A percentile compares a stretch with the other conserved stretches of the same genome.
Evolutionary conservation across 2,113 vertebrate species (phyloP).

Genomic region (Oophaga pumilio): DNA sequence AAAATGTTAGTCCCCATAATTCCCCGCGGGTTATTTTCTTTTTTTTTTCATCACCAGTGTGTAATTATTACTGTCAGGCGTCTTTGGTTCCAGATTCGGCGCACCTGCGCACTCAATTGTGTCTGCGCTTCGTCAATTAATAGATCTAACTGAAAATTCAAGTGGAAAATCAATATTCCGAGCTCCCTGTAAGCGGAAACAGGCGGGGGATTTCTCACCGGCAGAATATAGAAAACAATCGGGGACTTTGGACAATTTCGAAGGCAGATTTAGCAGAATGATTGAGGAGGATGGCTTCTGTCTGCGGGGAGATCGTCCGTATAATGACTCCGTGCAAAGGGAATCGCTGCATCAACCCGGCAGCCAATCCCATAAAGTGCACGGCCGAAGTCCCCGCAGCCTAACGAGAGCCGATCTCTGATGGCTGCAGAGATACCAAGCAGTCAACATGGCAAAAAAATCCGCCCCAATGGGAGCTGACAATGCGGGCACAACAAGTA

Average conservation of each 20-base stretch:
- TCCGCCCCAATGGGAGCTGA: background rate
- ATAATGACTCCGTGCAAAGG: background rate
- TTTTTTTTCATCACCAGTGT: background rate
- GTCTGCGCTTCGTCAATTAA: conserved; percentile 20
- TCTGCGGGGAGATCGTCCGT: background rate
- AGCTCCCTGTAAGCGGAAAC: conserved; percentile 14
- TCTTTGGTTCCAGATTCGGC: background rate
- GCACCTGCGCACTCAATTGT: conserved; percentile 15
- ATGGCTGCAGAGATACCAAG: background rate
- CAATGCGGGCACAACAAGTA: background rate
- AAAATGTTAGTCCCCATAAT: background rate
- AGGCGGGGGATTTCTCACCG: background rate
- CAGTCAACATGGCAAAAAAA: background rate
- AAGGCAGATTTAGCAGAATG: background rate
- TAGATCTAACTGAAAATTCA: conserved; percentile 15
- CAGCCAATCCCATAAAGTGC: background rate
- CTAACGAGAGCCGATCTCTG: background rate
- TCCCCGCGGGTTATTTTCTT: background rate
- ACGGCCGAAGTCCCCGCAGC: background rate
- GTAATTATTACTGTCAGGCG: conserved; percentile 23
- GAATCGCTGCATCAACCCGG: background rate
- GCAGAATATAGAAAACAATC: conserved; percentile 15
- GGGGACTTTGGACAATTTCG: background rate
- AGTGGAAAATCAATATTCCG: conserved; percentile 32
- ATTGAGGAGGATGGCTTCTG: background rate